These are phyloP conservation scores for Cnemophilus loriae DNA, from an alignment of 2,113 vertebrate species.

Conservation along the genomic window DNA sequence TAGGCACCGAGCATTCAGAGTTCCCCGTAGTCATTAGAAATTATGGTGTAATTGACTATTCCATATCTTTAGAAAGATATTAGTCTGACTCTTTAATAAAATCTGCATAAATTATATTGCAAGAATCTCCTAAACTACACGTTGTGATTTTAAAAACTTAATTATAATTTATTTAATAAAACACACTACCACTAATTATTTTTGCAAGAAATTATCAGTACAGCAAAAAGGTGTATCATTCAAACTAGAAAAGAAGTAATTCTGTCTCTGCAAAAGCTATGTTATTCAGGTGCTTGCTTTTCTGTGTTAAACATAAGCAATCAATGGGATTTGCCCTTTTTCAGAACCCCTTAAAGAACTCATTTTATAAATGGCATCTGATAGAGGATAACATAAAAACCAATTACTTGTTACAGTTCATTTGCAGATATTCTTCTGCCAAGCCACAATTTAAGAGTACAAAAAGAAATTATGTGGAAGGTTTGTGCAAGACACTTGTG, in stretches of 20 bases:
- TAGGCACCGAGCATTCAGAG: background rate
- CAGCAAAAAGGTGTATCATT: background rate
- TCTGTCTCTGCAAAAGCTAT: background rate
- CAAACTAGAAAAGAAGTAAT: background rate
- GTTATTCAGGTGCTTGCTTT: background rate
- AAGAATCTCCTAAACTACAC: background rate
- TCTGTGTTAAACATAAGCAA: background rate
- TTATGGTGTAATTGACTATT: background rate
- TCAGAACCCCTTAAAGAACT: background rate
- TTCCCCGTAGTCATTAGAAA: slow-evolving; percentile 25
- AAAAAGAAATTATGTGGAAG: background rate
- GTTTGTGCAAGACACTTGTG: background rate
- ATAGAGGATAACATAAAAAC: background rate
- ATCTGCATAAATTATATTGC: background rate
- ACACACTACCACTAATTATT: background rate
- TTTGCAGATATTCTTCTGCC: background rate
- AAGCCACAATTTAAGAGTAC: background rate
- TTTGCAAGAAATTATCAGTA: background rate
- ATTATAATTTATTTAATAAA: background rate
- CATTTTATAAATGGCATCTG: background rate
- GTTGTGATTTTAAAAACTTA: background rate
- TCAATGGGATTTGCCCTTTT: background rate
- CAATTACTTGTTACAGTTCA: background rate
- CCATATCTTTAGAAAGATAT: background rate
- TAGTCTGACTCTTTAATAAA: background rate